These are phyloP conservation scores for Cyanocitta stelleri DNA, from an alignment of 2,113 vertebrate species.

Conservation along the genomic window DNA sequence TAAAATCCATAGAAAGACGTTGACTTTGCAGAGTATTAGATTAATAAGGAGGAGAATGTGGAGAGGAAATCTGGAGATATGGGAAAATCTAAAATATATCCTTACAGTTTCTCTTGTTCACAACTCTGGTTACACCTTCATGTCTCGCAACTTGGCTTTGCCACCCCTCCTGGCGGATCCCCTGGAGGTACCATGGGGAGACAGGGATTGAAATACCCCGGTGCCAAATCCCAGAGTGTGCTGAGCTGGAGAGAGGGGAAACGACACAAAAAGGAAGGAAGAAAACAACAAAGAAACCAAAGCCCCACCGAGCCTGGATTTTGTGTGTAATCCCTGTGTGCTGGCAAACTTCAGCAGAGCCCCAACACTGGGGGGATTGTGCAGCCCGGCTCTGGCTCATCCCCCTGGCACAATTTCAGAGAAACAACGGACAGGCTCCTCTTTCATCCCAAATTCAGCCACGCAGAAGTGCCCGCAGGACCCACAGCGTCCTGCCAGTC, in stretches of 20 bases:
- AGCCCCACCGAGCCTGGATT: background rate
- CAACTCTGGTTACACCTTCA: background rate
- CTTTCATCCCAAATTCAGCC: background rate
- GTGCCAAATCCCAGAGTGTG: background rate
- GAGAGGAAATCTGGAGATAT: background rate
- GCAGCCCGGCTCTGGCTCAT: background rate
- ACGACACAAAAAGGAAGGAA: background rate
- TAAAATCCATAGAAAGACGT: rapidly evolving
- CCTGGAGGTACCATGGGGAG: background rate
- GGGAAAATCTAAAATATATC: background rate
- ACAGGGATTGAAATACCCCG: too few species aligned
- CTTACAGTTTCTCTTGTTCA: background rate
- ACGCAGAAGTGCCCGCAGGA: background rate
- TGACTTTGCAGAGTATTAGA: background rate
- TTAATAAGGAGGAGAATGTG: background rate
- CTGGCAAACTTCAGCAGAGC: background rate
- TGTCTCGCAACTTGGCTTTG: background rate
- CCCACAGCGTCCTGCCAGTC: background rate
- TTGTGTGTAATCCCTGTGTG: background rate
- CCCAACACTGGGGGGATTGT: background rate
- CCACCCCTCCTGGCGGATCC: background rate
- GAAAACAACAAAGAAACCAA: background rate
- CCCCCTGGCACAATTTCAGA: background rate
- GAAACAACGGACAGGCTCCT: background rate
- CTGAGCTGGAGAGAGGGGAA: background rate